phyloP scores from a whole-genome alignment of 2,888 invertebrate species.

The Polydesmus complanatus region DNA sequence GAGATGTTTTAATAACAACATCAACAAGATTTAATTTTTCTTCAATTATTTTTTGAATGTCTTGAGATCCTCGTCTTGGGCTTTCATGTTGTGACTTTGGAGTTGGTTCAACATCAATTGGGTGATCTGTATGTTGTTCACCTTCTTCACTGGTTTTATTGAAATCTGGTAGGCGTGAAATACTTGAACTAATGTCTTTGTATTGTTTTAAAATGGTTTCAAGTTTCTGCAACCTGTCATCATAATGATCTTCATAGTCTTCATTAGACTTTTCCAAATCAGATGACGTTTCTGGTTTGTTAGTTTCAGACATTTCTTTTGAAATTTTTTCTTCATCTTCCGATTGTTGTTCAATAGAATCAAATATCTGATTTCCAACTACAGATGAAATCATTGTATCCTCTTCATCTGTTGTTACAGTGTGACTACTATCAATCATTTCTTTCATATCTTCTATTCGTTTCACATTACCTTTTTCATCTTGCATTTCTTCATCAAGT shows the following conservation, averaged over 20 bases:
- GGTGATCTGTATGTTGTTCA: background rate
- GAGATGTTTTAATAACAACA: background rate
- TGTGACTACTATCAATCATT: constrained; percentile 17
- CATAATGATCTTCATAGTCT: background rate
- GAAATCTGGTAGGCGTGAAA: background rate
- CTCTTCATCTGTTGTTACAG: constrained; percentile 24
- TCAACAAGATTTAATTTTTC: background rate
- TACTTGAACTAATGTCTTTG: background rate
- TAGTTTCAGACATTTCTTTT: constrained; percentile 4
- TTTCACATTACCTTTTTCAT: constrained; percentile 18
- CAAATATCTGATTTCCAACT: constrained; percentile 2
- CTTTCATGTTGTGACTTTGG: no score
- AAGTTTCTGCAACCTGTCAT: background rate
- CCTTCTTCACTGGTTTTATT: background rate
- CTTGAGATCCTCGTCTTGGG: no score
- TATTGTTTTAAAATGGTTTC: background rate
- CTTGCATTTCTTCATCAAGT: constrained; percentile 18
- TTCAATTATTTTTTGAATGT: background rate
- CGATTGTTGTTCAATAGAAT: constrained; percentile 6
- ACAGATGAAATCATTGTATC: background rate
- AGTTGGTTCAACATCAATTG: background rate
- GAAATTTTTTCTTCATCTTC: constrained; percentile 10
- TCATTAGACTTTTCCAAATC: background rate
- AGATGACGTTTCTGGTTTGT: background rate
- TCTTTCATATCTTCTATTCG: constrained; percentile 18